Conservation (phyloP, 2,113 vertebrate genomes). For the Gnathonemus echidnorhynchus region DNA sequence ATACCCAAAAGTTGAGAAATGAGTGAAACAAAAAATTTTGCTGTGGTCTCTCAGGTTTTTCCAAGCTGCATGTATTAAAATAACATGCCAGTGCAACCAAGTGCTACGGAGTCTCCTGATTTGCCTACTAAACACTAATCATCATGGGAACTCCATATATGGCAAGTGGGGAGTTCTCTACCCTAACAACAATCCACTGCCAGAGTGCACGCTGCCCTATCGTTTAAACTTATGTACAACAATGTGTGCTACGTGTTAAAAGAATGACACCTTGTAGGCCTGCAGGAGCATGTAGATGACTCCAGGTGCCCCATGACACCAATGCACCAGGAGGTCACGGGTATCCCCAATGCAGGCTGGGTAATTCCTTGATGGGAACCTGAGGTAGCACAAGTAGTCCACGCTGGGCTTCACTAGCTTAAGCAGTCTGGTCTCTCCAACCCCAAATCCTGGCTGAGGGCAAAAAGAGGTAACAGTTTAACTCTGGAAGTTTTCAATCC, state of each 20-base stretch:
- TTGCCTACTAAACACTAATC: not conserved
- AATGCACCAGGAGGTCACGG: slow-evolving; percentile 85
- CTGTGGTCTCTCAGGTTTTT: not conserved
- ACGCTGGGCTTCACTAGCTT: slow-evolving; percentile 80
- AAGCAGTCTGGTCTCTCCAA: slow-evolving; percentile 61
- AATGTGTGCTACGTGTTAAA: not conserved
- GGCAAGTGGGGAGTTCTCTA: not conserved
- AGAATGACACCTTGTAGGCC: slow-evolving; percentile 76
- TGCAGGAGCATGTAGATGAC: slow-evolving; percentile 91
- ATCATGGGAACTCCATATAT: not conserved
- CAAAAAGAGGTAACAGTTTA: not conserved
- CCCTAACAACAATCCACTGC: not conserved
- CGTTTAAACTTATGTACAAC: not conserved
- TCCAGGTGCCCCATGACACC: slow-evolving; percentile 91
- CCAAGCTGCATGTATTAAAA: not conserved
- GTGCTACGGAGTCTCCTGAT: not conserved
- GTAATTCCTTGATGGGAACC: slow-evolving; percentile 83
- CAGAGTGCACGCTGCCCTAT: not conserved
- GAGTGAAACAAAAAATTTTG: not conserved
- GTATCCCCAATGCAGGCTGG: slow-evolving; percentile 78
- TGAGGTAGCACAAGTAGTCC: slow-evolving; percentile 79
- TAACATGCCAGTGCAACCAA: not conserved
- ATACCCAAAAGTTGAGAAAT: not conserved
- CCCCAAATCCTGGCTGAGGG: slow-evolving; percentile 57
- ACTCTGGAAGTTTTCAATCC: not conserved